Conservation (phyloP, 2,888 invertebrate genomes). For the Apocheima hispidaria region DNA sequence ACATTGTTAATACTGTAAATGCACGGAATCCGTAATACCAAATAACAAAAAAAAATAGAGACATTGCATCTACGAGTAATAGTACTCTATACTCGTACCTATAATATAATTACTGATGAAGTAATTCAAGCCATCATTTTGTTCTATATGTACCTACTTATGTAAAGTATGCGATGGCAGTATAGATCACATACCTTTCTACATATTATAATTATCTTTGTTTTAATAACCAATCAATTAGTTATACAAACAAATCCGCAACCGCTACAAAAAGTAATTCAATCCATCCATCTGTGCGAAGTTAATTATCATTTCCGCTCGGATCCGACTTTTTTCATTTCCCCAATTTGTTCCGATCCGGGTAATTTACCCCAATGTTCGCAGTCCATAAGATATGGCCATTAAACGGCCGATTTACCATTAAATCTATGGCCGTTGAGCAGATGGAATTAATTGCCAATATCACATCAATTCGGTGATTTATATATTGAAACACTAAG, state of each 20-base stretch:
- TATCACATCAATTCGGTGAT: constrained; percentile 33
- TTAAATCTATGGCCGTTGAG: constrained; percentile 41
- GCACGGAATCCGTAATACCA: not conserved
- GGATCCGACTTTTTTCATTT: constrained; percentile 36
- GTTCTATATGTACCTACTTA: too few relatives aligned
- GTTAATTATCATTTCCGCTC: constrained; percentile 37
- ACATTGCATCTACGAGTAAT: not conserved
- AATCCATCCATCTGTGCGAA: constrained; percentile 32
- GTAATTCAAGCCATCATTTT: not conserved
- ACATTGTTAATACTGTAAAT: not conserved
- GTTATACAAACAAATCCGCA: constrained; percentile 17
- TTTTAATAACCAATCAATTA: constrained; percentile 9
- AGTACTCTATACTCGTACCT: not conserved
- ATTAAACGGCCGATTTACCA: constrained; percentile 44
- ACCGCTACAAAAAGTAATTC: constrained; percentile 30
- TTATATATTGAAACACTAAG: constrained; percentile 21
- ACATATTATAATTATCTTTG: not conserved
- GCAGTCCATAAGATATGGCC: constrained; percentile 44
- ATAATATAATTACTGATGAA: not conserved
- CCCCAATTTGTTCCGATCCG: constrained; percentile 39
- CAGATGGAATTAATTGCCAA: constrained; percentile 40
- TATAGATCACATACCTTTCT: not conserved
- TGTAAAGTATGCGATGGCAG: too few relatives aligned
- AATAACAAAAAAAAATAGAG: not conserved
- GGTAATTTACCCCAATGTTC: constrained; percentile 42